Evolutionary conservation across 2,888 invertebrate genomes (phyloP).

Genomic region (Cordilura impudica): DNA sequence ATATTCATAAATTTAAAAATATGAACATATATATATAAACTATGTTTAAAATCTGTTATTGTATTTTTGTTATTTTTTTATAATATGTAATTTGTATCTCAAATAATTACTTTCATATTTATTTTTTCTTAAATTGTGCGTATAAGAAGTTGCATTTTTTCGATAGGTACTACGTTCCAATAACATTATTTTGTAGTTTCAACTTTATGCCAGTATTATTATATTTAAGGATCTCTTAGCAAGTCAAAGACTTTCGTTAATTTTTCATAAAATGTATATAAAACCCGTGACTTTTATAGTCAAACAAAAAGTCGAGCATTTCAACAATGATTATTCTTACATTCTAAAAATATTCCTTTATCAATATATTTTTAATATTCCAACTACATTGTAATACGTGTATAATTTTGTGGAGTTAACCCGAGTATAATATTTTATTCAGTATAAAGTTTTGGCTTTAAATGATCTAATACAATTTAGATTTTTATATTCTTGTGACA

Average conservation of each 20-base stretch:
- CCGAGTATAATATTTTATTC: conserved; percentile 33
- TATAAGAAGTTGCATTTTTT: conserved; percentile 60
- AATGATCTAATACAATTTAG: neutral
- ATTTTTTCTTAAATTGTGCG: conserved; percentile 57
- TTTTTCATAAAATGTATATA: too few relatives aligned
- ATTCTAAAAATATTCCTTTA: conserved; percentile 39
- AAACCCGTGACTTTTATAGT: neutral
- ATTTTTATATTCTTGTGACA: neutral
- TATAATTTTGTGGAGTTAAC: conserved; percentile 28
- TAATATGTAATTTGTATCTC: neutral
- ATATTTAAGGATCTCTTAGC: conserved; percentile 2
- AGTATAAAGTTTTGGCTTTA: conserved; percentile 16
- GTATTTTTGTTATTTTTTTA: too few relatives aligned
- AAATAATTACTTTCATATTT: conserved; percentile 12
- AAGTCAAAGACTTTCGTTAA: too few relatives aligned
- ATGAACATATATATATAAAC: neutral
- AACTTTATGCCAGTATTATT: too few relatives aligned
- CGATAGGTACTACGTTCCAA: conserved; percentile 57
- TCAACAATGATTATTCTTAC: conserved; percentile 18
- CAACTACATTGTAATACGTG: neutral
- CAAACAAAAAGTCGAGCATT: neutral
- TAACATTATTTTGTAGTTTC: conserved; percentile 33
- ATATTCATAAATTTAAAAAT: neutral
- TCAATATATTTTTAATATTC: conserved; percentile 19
- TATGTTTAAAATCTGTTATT: neutral